phyloP scores from a whole-genome alignment of 2,113 vertebrate genomes.

The Aspiorhynchus laticeps region DNA sequence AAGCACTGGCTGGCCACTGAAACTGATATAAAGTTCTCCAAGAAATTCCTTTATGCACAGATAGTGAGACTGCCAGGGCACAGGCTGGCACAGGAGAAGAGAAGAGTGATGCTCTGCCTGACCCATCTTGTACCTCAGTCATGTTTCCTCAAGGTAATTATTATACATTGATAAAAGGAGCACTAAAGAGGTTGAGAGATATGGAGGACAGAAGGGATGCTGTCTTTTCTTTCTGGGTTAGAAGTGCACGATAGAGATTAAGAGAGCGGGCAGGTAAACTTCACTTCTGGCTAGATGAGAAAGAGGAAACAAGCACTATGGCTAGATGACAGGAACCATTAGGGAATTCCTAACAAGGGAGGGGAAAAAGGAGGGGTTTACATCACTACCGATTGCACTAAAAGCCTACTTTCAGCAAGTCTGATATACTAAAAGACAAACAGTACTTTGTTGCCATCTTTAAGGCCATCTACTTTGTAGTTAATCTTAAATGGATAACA shows the following conservation, averaged over 20 bases:
- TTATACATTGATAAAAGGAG: conserved; percentile 69
- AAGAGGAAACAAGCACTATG: conserved; percentile 43
- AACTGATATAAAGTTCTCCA: conserved; percentile 68
- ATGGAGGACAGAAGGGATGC: conserved; percentile 65
- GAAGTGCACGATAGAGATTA: conserved; percentile 60
- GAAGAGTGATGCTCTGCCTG: conserved; percentile 56
- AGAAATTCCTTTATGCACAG: conserved; percentile 66
- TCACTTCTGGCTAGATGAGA: conserved; percentile 56
- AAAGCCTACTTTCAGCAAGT: conserved; percentile 11
- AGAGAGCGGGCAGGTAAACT: conserved; percentile 61
- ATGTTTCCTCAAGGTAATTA: conserved; percentile 61
- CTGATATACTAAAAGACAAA: conserved; percentile 22
- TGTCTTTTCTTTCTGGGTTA: conserved; percentile 69
- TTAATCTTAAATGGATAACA: background rate
- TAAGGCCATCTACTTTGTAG: background rate
- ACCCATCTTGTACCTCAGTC: conserved; percentile 54
- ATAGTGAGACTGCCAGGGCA: conserved; percentile 56
- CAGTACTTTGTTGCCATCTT: conserved; percentile 1
- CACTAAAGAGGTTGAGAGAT: conserved; percentile 49
- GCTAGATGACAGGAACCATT: conserved; percentile 39
- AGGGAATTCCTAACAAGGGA: conserved; percentile 19
- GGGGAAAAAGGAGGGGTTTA: conserved; percentile 12
- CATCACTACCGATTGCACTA: conserved; percentile 11
- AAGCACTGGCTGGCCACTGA: conserved; percentile 58
- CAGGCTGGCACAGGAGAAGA: conserved; percentile 39